Base-by-base conservation (phyloP, 2,888 invertebrate species). In the Cistogaster globosa region DNA sequence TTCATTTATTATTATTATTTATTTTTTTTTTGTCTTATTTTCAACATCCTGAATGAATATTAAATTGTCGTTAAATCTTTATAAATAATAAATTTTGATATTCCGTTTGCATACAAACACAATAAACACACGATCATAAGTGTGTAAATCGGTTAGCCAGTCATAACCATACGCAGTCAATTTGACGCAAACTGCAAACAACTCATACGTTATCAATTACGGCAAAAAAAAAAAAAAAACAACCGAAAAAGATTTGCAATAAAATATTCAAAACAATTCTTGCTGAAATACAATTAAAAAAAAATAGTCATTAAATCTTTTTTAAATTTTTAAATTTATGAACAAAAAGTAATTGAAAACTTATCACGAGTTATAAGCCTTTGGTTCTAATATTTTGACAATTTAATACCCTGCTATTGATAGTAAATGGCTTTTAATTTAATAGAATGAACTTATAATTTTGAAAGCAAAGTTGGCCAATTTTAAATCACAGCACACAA, bases 121-220 rank as follows among this genome's bases (percentile, higher is more conserved):
- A 42, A 1, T 42, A 42, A 3, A 11, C 2, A 12, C 12, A 68
- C 38, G 38, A 53, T 72, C 18, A 18, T 18, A 48, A 45, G 42
- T 42, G 11, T 11, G 42, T 11, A 14, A 48, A n/a, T 48, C 45
- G 12, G 6, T 48, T n/a, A 48, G 16, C 12, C 45, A 48, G 45
- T n/a, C 45, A 48, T 16, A 48, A 48, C 6, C 14, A 48, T 48
- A 48, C 16, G 12, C 45, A 48, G 4, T 48, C 45, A 16, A 48
- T 14, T 48, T 48, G 45, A 48, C 7, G 32, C 6, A 32, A 32
- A 42, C 1, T 42, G 42, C 42, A 42, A 42, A 12, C 42, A 42
- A 60, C 65, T 67, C 62, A 63, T 57, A 26, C 4, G 69, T 55
- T 75, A 76, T 82, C 55, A 68, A 74, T 74, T 81, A 81, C 53